Percentiles rank a stretch among this genome's conserved stretches.
phyloP scores from a whole-genome alignment of 2,888 invertebrate species.

The Cyrtodaria siliqua region DNA sequence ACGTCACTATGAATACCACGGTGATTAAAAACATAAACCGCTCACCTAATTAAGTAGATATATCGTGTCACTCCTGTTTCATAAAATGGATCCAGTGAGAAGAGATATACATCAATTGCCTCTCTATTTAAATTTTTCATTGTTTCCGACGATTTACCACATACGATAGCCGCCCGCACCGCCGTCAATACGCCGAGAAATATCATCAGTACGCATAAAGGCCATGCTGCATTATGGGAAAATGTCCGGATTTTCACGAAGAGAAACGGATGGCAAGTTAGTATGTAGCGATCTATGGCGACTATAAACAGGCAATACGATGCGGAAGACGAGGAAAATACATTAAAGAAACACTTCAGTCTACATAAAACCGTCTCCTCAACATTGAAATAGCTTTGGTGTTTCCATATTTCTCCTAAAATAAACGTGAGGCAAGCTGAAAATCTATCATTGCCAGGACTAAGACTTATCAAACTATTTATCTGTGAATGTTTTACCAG shows the following conservation, averaged over 20 bases:
- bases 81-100: constrained; percentile 45
- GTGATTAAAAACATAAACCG: constrained; percentile 51
- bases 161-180: constrained; percentile 52
- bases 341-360: constrained; percentile 59
- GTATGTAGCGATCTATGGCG: constrained; percentile 54
- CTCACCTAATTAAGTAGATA: constrained; percentile 36
- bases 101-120: constrained; percentile 33
- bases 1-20: constrained; percentile 53
- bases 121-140: constrained; percentile 28
- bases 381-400: constrained; percentile 55
- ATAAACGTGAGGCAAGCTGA: constrained; percentile 52
- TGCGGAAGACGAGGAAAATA: constrained; percentile 54
- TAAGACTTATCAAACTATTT: constrained; percentile 49
- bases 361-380: constrained; percentile 46
- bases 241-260: constrained; percentile 36
- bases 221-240: constrained; percentile 37
- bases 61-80: constrained; percentile 17
- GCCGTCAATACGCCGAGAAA: constrained; percentile 45
- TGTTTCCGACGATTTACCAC: constrained; percentile 32
- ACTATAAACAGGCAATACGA: constrained; percentile 51
- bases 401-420: constrained; percentile 60
- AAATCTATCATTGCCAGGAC: constrained; percentile 52
- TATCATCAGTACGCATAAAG: constrained; percentile 42
- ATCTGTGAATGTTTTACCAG: no score
- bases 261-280: constrained; percentile 50